phyloP scores from a whole-genome alignment of 1,140 invertebrate species.

The Bombyx mandarina region DNA sequence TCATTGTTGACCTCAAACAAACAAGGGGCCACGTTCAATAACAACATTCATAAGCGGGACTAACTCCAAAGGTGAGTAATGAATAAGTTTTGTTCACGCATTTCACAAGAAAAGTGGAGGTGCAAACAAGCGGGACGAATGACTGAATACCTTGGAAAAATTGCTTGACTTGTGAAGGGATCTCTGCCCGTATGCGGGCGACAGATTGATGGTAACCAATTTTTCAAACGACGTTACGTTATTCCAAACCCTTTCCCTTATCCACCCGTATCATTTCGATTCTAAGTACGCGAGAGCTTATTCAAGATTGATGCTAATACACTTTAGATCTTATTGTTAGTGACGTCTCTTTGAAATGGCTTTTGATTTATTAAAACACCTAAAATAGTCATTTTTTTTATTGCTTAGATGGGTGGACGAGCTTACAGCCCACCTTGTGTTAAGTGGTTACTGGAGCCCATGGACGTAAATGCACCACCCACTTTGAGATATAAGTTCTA shows the following conservation, averaged over 20 bases:
- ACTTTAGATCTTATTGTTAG: not conserved
- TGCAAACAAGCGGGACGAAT: conserved; percentile 14
- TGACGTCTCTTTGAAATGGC: not conserved
- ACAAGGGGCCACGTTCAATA: not conserved
- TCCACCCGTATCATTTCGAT: conserved; percentile 13
- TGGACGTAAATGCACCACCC: no score
- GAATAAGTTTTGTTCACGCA: conserved; percentile 23
- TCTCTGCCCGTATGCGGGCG: conserved; percentile 20
- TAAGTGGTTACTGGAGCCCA: no score
- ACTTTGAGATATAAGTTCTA: no score
- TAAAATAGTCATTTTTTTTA: no score
- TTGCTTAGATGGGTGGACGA: no score
- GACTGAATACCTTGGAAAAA: conserved; percentile 21
- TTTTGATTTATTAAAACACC: no score
- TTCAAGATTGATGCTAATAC: conserved; percentile 18
- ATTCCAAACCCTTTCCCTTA: conserved; percentile 17
- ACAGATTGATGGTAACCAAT: conserved; percentile 27
- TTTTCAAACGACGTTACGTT: conserved; percentile 19
- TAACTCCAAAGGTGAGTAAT: conserved; percentile 18
- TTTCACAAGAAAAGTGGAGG: conserved; percentile 19
- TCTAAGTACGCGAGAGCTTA: conserved; percentile 13
- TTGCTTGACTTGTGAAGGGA: conserved; percentile 26
- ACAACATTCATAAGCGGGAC: not conserved
- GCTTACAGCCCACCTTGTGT: no score
- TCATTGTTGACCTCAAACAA: no score